Percentiles rank a stretch among this genome's conserved stretches.
phyloP scores from a whole-genome alignment of 2,113 vertebrate species.

The Syrmaticus mikado region DNA sequence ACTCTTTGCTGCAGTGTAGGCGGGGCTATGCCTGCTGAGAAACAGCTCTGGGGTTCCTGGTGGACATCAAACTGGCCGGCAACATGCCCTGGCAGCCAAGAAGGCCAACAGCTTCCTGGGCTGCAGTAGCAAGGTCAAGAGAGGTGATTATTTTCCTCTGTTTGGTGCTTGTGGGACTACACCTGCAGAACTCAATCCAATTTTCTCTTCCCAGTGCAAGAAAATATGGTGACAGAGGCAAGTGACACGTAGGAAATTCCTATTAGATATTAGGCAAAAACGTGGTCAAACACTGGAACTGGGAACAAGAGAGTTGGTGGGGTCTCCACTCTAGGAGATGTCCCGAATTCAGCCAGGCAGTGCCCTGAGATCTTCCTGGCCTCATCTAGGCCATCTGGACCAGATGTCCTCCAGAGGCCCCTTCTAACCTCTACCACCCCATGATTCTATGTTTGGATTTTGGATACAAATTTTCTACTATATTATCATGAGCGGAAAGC shows the following conservation, averaged over 20 bases:
- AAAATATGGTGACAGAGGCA: neutral
- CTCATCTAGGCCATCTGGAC: neutral
- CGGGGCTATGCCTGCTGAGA: neutral
- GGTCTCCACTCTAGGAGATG: neutral
- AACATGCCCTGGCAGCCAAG: neutral
- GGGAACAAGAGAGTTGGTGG: neutral
- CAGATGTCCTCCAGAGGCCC: neutral
- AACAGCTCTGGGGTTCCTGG: neutral
- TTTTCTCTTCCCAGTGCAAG: neutral
- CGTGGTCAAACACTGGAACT: neutral
- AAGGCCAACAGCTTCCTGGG: neutral
- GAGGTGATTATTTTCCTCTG: neutral
- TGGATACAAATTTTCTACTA: neutral
- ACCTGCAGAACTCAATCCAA: accelerated
- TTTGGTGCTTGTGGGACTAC: neutral
- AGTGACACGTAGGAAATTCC: neutral
- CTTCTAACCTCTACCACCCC: neutral
- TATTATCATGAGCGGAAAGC: neutral
- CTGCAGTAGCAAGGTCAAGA: neutral
- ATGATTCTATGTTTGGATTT: neutral
- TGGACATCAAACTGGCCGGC: neutral
- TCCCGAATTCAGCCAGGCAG: neutral
- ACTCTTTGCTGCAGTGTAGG: neutral
- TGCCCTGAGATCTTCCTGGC: neutral
- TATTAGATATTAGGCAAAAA: neutral